Evolutionary conservation across 1,140 invertebrate genomes (phyloP).

Genomic region (Mizuhopecten yessoensis): DNA sequence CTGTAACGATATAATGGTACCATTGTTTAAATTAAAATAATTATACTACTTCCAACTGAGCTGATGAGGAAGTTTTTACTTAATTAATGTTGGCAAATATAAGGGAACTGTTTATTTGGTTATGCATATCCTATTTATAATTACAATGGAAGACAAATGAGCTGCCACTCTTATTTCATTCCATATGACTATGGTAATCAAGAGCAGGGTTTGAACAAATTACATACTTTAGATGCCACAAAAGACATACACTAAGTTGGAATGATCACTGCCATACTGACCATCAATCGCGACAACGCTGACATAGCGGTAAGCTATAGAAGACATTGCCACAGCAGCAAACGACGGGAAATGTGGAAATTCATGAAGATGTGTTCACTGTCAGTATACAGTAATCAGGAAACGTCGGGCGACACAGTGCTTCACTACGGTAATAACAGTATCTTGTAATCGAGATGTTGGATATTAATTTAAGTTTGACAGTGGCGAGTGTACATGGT

Average conservation of each 20-base stretch:
- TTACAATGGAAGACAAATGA: not conserved
- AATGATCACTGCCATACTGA: not conserved
- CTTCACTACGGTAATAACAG: conserved; percentile 1
- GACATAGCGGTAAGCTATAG: not conserved
- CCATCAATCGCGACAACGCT: not conserved
- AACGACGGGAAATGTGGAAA: too few species aligned
- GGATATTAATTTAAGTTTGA: conserved; percentile 7
- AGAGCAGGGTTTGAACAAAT: not conserved
- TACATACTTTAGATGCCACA: not conserved
- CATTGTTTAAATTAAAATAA: not conserved
- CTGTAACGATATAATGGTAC: not conserved
- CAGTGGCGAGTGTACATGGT: not conserved
- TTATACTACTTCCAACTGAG: not conserved
- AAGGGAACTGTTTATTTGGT: conserved; percentile 13
- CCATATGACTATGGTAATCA: not conserved
- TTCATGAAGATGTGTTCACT: not conserved
- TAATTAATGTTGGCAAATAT: not conserved
- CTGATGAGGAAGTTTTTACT: not conserved
- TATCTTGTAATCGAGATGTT: not conserved
- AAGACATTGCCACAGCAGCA: too few species aligned
- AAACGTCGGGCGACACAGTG: not conserved
- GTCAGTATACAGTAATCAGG: not conserved
- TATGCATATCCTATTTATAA: conserved; percentile 34
- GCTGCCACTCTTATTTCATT: not conserved
- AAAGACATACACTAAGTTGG: not conserved